These are phyloP conservation scores for Rhinichthys osculus DNA, from an alignment of 2,797 vertebrate species.

Conservation along the genomic window DNA sequence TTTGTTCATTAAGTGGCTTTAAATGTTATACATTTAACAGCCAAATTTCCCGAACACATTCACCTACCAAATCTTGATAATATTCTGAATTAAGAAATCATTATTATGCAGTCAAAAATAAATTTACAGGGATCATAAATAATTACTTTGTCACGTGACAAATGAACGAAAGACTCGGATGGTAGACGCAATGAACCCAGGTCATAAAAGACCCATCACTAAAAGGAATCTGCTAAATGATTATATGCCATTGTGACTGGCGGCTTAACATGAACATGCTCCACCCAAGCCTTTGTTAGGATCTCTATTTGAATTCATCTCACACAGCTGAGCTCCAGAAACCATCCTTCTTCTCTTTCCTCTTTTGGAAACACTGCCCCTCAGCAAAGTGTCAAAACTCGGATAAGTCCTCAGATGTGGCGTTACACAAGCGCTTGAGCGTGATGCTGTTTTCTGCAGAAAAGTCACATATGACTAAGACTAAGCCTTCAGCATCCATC, in stretches of 20 bases:
- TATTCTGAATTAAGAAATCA: too few relatives aligned
- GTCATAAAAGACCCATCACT: too few relatives aligned
- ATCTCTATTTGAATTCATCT: slow-evolving; percentile 33
- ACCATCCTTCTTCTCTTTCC: slow-evolving; percentile 8
- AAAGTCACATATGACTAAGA: slow-evolving; percentile 66
- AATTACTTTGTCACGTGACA: too few relatives aligned
- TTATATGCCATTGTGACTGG: not conserved
- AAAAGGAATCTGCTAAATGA: not conserved
- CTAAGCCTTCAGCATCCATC: slow-evolving; percentile 60
- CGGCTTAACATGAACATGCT: slow-evolving; percentile 9
- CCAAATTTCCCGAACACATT: too few relatives aligned
- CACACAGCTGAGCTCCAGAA: slow-evolving; percentile 39
- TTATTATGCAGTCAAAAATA: too few relatives aligned
- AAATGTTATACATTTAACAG: too few relatives aligned
- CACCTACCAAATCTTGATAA: too few relatives aligned
- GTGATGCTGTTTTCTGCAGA: slow-evolving; percentile 54
- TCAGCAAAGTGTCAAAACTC: slow-evolving; percentile 49
- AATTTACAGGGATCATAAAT: too few relatives aligned
- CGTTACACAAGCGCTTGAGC: slow-evolving; percentile 58
- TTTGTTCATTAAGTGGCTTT: too few relatives aligned
- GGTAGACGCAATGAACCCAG: too few relatives aligned
- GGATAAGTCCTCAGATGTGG: slow-evolving; percentile 55
- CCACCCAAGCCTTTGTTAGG: slow-evolving; percentile 19
- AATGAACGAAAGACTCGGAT: too few relatives aligned
- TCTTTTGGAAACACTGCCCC: slow-evolving; percentile 32